Conservation (phyloP, 2,113 vertebrate species). For the Columba livia region DNA sequence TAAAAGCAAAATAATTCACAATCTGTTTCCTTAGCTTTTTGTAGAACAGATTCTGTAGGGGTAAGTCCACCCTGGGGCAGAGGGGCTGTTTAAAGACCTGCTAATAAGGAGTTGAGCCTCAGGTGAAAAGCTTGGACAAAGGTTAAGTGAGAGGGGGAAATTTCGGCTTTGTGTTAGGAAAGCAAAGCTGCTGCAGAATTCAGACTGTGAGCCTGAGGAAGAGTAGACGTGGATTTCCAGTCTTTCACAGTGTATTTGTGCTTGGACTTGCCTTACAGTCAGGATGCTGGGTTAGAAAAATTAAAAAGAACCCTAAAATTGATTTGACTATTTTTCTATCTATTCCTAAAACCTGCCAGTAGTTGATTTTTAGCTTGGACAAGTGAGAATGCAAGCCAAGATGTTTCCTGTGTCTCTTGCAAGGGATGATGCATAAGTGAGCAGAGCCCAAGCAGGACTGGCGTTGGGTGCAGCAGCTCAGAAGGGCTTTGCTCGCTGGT, state of each 20-base stretch:
- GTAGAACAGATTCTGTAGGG: neutral
- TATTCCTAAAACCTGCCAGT: neutral
- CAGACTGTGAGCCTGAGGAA: neutral
- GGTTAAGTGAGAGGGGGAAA: conserved; percentile 8
- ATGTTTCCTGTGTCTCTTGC: neutral
- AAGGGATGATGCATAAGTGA: neutral
- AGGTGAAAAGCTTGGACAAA: neutral
- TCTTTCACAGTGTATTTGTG: neutral
- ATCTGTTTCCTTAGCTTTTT: neutral
- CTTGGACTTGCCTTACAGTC: neutral
- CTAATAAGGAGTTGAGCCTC: neutral
- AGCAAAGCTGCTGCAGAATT: neutral
- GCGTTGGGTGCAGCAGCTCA: neutral
- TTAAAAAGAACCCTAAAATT: neutral
- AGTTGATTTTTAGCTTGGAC: neutral
- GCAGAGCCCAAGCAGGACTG: neutral
- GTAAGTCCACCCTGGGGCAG: neutral
- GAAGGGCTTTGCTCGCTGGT: neutral
- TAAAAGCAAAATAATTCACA: conserved; percentile 36
- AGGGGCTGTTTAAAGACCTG: neutral
- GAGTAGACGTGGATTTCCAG: neutral
- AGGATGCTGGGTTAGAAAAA: neutral
- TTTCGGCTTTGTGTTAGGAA: neutral
- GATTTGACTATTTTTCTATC: neutral
- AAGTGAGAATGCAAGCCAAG: neutral